Conservation (phyloP, 1,140 invertebrate genomes). For the Charaxes varanes region DNA sequence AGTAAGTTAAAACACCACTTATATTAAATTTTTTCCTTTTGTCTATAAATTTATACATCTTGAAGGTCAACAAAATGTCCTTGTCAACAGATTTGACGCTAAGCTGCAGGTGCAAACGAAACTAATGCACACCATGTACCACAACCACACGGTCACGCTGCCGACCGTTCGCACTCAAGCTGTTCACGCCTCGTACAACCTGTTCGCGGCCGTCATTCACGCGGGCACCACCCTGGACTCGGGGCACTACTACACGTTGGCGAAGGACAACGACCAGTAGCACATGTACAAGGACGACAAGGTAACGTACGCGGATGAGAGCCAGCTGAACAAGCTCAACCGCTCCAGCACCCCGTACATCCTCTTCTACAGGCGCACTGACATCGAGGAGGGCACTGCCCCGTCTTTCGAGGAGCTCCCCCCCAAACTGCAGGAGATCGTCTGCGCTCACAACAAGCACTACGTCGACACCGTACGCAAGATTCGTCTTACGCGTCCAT, state of each 20-base stretch:
- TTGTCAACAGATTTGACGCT: constrained; percentile 60
- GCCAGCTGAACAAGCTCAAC: constrained; percentile 78
- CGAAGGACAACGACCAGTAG: constrained; percentile 82
- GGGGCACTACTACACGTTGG: constrained; percentile 91
- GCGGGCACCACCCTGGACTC: constrained; percentile 87
- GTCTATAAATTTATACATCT: neutral
- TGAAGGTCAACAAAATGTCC: too few species aligned
- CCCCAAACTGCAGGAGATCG: constrained; percentile 31
- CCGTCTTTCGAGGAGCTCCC: constrained; percentile 42
- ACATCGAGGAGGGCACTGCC: constrained; percentile 37
- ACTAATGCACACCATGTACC: constrained; percentile 79
- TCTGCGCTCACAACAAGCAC: constrained; percentile 44
- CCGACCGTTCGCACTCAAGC: constrained; percentile 63
- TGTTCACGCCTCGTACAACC: constrained; percentile 74
- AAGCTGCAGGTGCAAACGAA: constrained; percentile 83
- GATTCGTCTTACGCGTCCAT: constrained; percentile 33
- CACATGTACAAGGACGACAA: constrained; percentile 87
- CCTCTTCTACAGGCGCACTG: constrained; percentile 79
- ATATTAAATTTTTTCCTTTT: too few species aligned
- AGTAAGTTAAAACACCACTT: too few species aligned
- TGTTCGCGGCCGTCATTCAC: constrained; percentile 90
- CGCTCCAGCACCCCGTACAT: constrained; percentile 88
- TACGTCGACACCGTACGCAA: constrained; percentile 38
- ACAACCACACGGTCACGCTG: constrained; percentile 77
- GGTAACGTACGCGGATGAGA: constrained; percentile 77